Evolutionary conservation across 2,113 vertebrate genomes (phyloP).

Genomic region (Stomatorhinus ivindoensis): DNA sequence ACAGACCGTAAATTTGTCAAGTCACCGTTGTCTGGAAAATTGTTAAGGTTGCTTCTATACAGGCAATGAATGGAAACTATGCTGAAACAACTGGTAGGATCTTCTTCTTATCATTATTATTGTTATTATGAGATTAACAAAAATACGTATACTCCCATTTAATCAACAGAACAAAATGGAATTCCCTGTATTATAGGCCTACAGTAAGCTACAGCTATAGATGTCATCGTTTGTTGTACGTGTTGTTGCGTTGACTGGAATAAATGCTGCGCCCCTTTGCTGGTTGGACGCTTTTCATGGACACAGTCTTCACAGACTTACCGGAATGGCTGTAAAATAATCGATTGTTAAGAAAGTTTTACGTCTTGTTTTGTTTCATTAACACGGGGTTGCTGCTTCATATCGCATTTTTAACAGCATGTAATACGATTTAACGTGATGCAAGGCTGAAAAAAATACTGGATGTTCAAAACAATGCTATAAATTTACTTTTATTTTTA

Average conservation of each 20-base stretch:
- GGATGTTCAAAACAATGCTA: too few relatives aligned
- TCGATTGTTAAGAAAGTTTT: not conserved
- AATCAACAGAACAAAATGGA: not conserved
- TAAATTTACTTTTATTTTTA: too few relatives aligned
- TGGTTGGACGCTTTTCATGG: not conserved
- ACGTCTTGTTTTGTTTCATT: not conserved
- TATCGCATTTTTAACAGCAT: not conserved
- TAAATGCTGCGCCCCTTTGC: not conserved
- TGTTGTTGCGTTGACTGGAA: not conserved
- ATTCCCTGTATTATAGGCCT: not conserved
- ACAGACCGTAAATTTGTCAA: slow-evolving; percentile 20
- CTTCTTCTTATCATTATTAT: not conserved
- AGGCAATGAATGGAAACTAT: slow-evolving; percentile 42
- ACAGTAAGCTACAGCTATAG: not conserved
- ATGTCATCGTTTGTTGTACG: not conserved
- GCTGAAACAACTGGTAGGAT: slow-evolving; percentile 52
- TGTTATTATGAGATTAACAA: not conserved
- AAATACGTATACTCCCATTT: not conserved
- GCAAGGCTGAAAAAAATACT: too few relatives aligned
- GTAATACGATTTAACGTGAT: too few relatives aligned
- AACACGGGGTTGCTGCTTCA: not conserved
- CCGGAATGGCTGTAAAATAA: not conserved
- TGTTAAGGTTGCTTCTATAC: not conserved
- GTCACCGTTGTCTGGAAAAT: not conserved
- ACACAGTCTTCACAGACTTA: not conserved